These are phyloP conservation scores for Lordiphosa andalusiaca DNA, from an alignment of 2,888 invertebrate species.

Conservation along the genomic window DNA sequence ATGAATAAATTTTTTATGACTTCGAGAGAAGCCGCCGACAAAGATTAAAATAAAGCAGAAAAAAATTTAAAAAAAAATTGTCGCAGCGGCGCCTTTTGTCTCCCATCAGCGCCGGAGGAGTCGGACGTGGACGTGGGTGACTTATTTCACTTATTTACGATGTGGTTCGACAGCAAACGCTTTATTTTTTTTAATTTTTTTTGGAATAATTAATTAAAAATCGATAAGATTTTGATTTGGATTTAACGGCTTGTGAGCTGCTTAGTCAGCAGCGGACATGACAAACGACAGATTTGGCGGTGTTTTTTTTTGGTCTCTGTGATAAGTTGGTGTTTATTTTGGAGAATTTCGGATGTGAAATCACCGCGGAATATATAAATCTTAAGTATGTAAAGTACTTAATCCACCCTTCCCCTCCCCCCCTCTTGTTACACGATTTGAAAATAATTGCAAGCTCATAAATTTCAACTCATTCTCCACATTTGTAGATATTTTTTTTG, in stretches of 20 bases:
- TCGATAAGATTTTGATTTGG: conserved; percentile 71
- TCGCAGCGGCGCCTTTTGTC: conserved; percentile 35
- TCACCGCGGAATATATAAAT: conserved; percentile 23
- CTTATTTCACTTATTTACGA: conserved; percentile 49
- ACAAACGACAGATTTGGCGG: conserved; percentile 7
- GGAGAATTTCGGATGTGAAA: conserved; percentile 16
- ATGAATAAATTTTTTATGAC: conserved; percentile 62
- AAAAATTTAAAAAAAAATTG: conserved; percentile 20
- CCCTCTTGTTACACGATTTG: conserved; percentile 25
- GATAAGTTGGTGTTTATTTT: too few species aligned
- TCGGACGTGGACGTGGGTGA: background rate
- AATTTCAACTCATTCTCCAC: conserved; percentile 21
- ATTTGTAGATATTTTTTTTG: background rate
- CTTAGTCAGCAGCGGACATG: conserved; percentile 61
- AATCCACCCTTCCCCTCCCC: conserved; percentile 13
- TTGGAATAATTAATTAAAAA: conserved; percentile 68
- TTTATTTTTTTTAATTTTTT: conserved; percentile 8
- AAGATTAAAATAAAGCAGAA: conserved; percentile 5
- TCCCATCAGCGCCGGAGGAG: background rate
- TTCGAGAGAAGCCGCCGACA: conserved; percentile 1
- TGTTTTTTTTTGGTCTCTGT: too few species aligned
- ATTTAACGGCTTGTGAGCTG: conserved; percentile 63
- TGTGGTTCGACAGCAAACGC: conserved; percentile 27
- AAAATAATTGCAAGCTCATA: conserved; percentile 55
- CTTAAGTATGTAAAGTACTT: conserved; percentile 1